Evolutionary conservation across 35 echinoderm and acorn worm species (phyloP).

Genomic region (Heliocidaris tuberculata): DNA sequence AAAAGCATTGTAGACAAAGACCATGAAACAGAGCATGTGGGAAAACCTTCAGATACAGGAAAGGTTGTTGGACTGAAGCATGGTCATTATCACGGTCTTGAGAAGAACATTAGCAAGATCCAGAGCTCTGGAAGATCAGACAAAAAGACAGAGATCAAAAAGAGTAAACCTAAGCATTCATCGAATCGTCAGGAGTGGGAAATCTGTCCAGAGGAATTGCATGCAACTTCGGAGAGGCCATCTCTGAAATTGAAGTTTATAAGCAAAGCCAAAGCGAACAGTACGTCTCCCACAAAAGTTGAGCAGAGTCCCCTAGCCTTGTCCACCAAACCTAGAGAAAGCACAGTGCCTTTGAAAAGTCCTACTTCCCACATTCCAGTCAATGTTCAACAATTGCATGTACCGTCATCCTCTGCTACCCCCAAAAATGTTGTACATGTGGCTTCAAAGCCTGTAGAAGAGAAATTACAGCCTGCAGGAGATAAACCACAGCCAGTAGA

Average conservation of each 20-base stretch:
- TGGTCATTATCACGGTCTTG: background rate
- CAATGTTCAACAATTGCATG: constrained; percentile 8
- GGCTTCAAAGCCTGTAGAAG: background rate
- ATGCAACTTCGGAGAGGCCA: background rate
- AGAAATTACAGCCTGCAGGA: background rate
- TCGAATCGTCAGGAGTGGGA: background rate
- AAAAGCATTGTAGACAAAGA: background rate
- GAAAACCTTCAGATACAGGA: background rate
- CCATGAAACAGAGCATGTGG: background rate
- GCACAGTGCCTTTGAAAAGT: background rate
- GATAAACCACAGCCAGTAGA: background rate
- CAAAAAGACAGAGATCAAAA: constrained; percentile 1
- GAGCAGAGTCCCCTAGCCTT: constrained; percentile 43
- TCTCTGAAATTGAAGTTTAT: constrained; percentile 36
- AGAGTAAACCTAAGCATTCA: background rate
- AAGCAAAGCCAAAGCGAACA: constrained; percentile 31
- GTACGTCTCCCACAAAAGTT: background rate
- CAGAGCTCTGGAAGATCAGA: background rate
- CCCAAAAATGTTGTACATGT: background rate
- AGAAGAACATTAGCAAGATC: background rate
- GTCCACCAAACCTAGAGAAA: constrained; percentile 34
- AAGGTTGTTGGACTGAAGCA: constrained; percentile 9
- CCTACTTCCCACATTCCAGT: background rate
- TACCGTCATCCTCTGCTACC: background rate
- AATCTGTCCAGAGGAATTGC: background rate